Evolutionary conservation across 1,140 invertebrate genomes (phyloP).

Genomic region (Melipona quadrifasciata): DNA sequence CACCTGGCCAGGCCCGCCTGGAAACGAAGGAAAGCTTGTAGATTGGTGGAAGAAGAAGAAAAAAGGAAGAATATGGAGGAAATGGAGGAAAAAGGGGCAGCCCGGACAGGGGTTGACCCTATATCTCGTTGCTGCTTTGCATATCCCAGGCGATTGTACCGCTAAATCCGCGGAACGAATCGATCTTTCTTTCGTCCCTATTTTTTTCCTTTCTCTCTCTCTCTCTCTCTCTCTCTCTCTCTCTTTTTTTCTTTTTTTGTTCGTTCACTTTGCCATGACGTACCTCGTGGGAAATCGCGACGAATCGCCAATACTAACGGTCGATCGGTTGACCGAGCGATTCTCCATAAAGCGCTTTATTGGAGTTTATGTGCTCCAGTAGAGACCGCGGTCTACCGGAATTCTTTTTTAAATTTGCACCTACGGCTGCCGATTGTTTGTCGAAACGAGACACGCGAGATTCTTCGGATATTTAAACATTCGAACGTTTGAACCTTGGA

Average conservation of each 20-base stretch:
- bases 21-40: not conserved
- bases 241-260: not conserved
- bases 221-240: constrained; percentile 5
- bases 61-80: not conserved
- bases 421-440: not conserved
- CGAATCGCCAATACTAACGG: constrained; percentile 56
- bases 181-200: constrained; percentile 53
- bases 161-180: constrained; percentile 67
- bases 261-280: not conserved
- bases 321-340: constrained; percentile 41
- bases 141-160: constrained; percentile 67
- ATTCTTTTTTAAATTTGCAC: constrained; percentile 43
- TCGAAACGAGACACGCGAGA: constrained; percentile 9
- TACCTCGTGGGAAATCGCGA: constrained; percentile 63
- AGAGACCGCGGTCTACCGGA: constrained; percentile 32
- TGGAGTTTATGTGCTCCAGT: constrained; percentile 54
- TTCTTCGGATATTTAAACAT: not conserved
- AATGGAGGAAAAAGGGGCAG: not conserved
- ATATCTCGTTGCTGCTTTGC: constrained; percentile 65
- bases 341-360: constrained; percentile 54
- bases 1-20: not conserved
- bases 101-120: constrained; percentile 45
- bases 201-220: not conserved
- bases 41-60: not conserved
- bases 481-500: not conserved